Evolutionary conservation across 2,113 vertebrate species (phyloP), one percentile per base, ranked within the genome.

Genomic region (Trogon melanurus): DNA sequence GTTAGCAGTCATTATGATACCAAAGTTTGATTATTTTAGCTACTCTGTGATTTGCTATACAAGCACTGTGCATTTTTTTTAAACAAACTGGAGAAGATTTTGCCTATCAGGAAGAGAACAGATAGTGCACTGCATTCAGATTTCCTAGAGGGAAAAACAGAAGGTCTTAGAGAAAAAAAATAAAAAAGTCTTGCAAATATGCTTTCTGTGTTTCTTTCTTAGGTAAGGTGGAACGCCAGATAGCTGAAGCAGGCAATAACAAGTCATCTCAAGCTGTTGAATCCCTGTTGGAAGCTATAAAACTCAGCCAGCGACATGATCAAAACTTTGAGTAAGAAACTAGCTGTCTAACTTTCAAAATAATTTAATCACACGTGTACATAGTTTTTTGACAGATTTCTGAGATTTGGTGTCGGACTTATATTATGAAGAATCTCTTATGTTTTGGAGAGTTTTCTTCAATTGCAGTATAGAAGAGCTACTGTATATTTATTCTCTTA

Each of bases 241-340:
- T 98, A 70, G 85, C 93, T 83, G 95, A 94, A 79, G 82, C 96
- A 69, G 70, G 95, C 57, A 83, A 90, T 83, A 73, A 91, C 72
- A 95, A 94, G 34, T 95, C 96, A 51, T 91, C 84, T 75, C 41
- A 20, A 76, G 94, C 95, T 95, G 57, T 89, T 76, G 95, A 98
- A 76, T 97, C 92, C 81, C 97, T 99, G 17, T 93, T 97, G 84
- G 96, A 98, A 72, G 97, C 98, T 95, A 95, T 99, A 96, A 97
- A 96, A 54, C 61, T 98, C 56, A 98, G 97, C 79, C 96, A 97
- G 81, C 90, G 67, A 86, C 91, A 98, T 84, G 97, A 98, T 70
- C 98, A 98, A 96, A 98, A 98, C n/a, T 95, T 98, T 62, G 96
- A 97, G 99, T 99, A 97, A 98, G 97, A 70, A 94, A 80, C 54